A percentile compares a stretch with the other conserved stretches of the same genome.
phyloP scores from a whole-genome alignment of 1,140 invertebrate genomes.

The Spodoptera frugiperda region DNA sequence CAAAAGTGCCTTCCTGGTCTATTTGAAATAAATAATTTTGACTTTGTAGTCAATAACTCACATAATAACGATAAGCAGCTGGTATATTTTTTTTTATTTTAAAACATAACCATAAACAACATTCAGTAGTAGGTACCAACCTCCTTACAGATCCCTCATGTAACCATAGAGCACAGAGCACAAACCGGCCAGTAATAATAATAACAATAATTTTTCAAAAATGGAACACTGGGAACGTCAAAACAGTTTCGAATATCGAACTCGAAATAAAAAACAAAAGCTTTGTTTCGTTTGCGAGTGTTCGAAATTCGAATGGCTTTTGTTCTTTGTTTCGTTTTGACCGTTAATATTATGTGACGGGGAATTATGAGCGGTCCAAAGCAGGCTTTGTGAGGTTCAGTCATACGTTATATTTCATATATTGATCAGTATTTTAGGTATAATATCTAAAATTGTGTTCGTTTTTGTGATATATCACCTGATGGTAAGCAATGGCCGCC shows the following conservation, averaged over 20 bases:
- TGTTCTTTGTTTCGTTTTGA: conserved; percentile 67
- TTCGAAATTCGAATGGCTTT: conserved; percentile 64
- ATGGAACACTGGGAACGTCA: conserved; percentile 59
- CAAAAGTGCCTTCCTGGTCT: too few relatives aligned
- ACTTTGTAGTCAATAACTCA: conserved; percentile 11
- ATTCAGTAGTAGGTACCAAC: not conserved
- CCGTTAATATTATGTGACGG: conserved; percentile 48
- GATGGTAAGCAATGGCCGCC: too few relatives aligned
- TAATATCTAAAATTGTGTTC: too few relatives aligned
- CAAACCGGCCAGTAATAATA: conserved; percentile 22
- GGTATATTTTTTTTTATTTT: not conserved
- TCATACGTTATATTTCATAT: too few relatives aligned
- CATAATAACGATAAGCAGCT: conserved; percentile 4
- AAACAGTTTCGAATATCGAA: conserved; percentile 69
- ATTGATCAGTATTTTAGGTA: too few relatives aligned
- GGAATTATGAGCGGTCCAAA: conserved; percentile 40
- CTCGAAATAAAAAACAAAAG: conserved; percentile 61
- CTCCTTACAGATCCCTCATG: conserved; percentile 12
- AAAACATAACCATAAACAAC: conserved; percentile 22
- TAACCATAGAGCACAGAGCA: conserved; percentile 13
- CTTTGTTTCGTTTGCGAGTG: conserved; percentile 56
- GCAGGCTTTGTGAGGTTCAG: conserved; percentile 4
- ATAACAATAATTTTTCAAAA: conserved; percentile 51
- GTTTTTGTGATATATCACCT: too few relatives aligned
- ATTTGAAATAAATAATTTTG: too few relatives aligned